Evolutionary conservation across 2,888 invertebrate species (phyloP), one percentile per base, ranked within the genome.

Genomic region (Tupiocoris notatus): DNA sequence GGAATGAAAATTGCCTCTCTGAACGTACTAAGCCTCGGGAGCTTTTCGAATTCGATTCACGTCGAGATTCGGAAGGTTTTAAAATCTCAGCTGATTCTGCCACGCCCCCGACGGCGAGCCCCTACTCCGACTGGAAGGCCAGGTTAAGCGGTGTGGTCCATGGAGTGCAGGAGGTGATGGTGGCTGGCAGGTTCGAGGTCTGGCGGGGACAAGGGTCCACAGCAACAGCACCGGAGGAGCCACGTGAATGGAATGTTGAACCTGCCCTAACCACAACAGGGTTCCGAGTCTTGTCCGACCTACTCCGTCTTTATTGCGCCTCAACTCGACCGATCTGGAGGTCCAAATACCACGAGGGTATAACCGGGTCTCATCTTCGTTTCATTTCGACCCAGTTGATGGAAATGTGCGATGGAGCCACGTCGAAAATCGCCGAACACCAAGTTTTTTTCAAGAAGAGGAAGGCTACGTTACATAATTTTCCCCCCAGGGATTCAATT

Each of bases 221-320:
- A n/a, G n/a, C n/a, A n/a, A n/a, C n/a, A n/a, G n/a, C n/a, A n/a
- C n/a, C n/a, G 39, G 39, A 39, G 65, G 20, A 25, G 17, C 54
- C 70, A 62, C 62, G 39, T 63, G 62, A 62, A 62, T 73, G 73
- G 73, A 73, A 73, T 73, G 73, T 73, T 73, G 73, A 73, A 73
- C 73, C 73, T 73, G 73, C 73, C 62, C 73, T 62, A 73, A 73
- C 73, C 62, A 62, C 73, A 61, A 71, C 71, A 62, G 73, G 73
- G 6, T 39, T 39, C 39, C 39, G 39, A 39, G 73, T 54, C 73
- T 54, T 62, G 73, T 73, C 39, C 73, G 73, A 73, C 73, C 73
- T 73, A 73, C 73, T 62, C 62, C 23, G 39, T 62, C 70, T 73
- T 62, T 57, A 70, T 62, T 73, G 73, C 73, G 73, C 39, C 39